A percentile compares a stretch with the other conserved stretches of the same genome.
These are phyloP conservation scores for Diuraphis noxia DNA, from an alignment of 1,140 invertebrate genomes.

Conservation along the genomic window DNA sequence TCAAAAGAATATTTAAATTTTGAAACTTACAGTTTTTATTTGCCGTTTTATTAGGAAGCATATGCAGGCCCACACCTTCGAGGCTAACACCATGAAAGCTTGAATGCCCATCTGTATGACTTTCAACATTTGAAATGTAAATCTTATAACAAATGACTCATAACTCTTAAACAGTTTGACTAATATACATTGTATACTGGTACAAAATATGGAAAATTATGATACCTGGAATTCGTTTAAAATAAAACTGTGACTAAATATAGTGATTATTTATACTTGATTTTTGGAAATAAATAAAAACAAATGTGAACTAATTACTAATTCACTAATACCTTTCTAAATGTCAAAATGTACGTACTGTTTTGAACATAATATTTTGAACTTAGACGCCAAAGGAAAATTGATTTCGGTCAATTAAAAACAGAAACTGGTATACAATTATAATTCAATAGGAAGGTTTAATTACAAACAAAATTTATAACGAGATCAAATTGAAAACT, in stretches of 20 bases:
- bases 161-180: constrained; percentile 4
- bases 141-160: constrained; percentile 12
- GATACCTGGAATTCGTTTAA: background rate
- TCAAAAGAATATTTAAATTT: background rate
- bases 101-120: constrained; percentile 96
- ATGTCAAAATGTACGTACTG: constrained; percentile 2
- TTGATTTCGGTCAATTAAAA: background rate
- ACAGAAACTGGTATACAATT: background rate
- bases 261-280: background rate
- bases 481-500: constrained; percentile 36
- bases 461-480: background rate
- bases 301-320: too few species aligned
- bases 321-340: background rate
- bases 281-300: background rate
- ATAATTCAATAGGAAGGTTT: background rate
- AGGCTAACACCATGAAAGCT: constrained; percentile 90
- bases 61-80: constrained; percentile 96
- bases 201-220: background rate
- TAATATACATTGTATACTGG: background rate
- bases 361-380: background rate
- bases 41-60: constrained; percentile 95
- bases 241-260: background rate
- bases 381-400: background rate
- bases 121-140: constrained; percentile 77
- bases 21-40: constrained; percentile 86